Evolutionary conservation across 2,113 vertebrate genomes (phyloP), one percentile per base, ranked within the genome.

Genomic region (Sceloporus undulatus): DNA sequence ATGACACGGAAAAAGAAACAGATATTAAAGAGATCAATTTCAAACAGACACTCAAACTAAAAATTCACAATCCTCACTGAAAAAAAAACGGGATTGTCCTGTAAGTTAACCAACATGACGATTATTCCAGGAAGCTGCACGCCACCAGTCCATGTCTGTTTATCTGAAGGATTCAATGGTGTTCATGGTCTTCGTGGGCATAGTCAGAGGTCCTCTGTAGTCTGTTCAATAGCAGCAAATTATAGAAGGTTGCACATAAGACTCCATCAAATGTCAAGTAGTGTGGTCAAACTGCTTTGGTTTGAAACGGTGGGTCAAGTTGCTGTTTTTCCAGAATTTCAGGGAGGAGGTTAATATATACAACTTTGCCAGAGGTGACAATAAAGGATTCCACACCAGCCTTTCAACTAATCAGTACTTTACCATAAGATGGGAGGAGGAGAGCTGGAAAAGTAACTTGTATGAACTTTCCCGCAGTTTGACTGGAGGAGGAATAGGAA

Each of bases 1-100:
- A n/a, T n/a, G n/a, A 62, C 56, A 65, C 9, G n/a, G 9, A 74
- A 40, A 59, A n/a, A 21, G 14, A 16, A 70, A n/a, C 11, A n/a
- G 18, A 16, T n/a, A 1, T 25, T 56, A 78, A 62, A 78, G 77
- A 54, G 5, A 56, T 4, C 1, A 56, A 19, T 19, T n/a, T 40
- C 13, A 40, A 71, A 38, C 18, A 1, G 42, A 18, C 7, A 9
- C 7, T 81, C 34, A 74, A 73, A 74, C 16, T 27, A 79, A 59
- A 71, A n/a, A 6, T 42, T 54, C 38, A 3, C 14, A 42, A 23
- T 88, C 85, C 87, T 88, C 76, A 88, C 87, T 18, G 56, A 84
- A 88, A 59, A 59, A 85, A 6, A 71, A 88, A 88, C 4, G 85
- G 66, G 8, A 75, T 65, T 23, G 82, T 85, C 75, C 82, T 48